Base-by-base conservation (phyloP, 2,113 vertebrate species). In the Mesembrinibis cayennensis region DNA sequence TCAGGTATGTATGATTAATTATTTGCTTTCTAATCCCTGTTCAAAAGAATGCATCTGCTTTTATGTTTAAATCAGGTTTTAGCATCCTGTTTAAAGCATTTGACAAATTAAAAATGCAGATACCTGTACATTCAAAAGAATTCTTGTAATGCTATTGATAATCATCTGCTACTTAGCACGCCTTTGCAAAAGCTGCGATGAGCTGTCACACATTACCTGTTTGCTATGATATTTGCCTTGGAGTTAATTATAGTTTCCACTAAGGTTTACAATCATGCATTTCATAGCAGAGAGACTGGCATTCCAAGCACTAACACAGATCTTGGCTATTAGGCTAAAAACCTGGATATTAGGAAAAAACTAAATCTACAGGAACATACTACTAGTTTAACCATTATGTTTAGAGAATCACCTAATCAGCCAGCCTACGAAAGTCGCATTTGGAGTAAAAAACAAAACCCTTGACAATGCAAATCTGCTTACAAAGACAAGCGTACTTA, bases 11-110 rank as follows among this genome's bases (percentile, higher is more conserved):
- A 71, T 56, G 94, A 96, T 94, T 87, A 94, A 89, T 94, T 95
- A 82, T 92, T 96, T 96, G 79, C 62, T 97, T 95, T 95, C 90
- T 94, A 97, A 96, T 93, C 83, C 87, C 44, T 69, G 81, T 95
- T 97, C 94, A 96, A 97, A 96, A 90, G 93, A 94, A 86, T n/a
- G 59, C 45, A 74, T 92, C 67, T 76, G 55, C 86, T 97, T 96
- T 97, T 93, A 95, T 94, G 81, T 95, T 96, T 71, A 93, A 93
- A 95, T 84, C 90, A 82, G 69, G 72, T 58, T 96, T 96, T 88
- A 93, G 66, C 87, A 95, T 70, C 38, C 71, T 87, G 87, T 84
- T 74, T 69, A 70, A 92, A 92, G 59, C 29, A 58, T 91, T 87
- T 94, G 83, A 88, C 89, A 92, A 95, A 92, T 73, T 72, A 85